A percentile compares a stretch with the other conserved stretches of the same genome.
Conservation (phyloP, 2,113 vertebrate species). For the Elgaria multicarinata region DNA sequence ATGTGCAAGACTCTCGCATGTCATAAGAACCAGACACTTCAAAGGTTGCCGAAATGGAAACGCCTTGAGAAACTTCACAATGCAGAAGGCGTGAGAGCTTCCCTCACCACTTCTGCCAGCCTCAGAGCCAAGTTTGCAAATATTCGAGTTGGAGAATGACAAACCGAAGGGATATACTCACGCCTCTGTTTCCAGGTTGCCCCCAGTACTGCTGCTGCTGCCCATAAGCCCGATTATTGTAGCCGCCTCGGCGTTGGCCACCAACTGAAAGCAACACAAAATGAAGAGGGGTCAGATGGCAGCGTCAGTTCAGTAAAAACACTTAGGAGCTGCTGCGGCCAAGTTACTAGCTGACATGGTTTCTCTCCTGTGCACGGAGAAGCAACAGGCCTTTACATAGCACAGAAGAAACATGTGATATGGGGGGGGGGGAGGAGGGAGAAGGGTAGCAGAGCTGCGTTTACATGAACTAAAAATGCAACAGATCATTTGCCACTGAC, state of each 20-base stretch:
- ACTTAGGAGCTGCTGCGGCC: neutral
- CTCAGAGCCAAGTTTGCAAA: neutral
- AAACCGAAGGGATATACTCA: constrained; percentile 51
- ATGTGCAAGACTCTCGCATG: too few species aligned
- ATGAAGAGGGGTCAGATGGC: constrained; percentile 46
- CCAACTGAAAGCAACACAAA: constrained; percentile 65
- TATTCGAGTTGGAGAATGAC: neutral
- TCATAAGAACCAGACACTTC: too few species aligned
- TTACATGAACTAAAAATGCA: neutral
- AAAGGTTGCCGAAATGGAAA: too few species aligned
- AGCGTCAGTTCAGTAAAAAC: neutral
- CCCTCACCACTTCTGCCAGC: neutral
- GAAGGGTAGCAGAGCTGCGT: neutral
- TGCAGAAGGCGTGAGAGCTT: too few species aligned
- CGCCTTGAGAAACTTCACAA: neutral
- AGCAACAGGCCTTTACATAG: neutral
- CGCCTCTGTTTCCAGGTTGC: constrained; percentile 71
- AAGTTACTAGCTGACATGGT: neutral
- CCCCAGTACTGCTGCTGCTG: constrained; percentile 75
- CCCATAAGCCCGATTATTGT: constrained; percentile 73
- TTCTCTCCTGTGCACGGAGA: neutral
- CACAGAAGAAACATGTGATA: neutral
- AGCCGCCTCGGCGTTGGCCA: constrained; percentile 75
- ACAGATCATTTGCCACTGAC: neutral
- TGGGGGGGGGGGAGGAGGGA: too few species aligned